Evolutionary conservation across 2,888 invertebrate species (phyloP).

Genomic region (Mythimna loreyi): DNA sequence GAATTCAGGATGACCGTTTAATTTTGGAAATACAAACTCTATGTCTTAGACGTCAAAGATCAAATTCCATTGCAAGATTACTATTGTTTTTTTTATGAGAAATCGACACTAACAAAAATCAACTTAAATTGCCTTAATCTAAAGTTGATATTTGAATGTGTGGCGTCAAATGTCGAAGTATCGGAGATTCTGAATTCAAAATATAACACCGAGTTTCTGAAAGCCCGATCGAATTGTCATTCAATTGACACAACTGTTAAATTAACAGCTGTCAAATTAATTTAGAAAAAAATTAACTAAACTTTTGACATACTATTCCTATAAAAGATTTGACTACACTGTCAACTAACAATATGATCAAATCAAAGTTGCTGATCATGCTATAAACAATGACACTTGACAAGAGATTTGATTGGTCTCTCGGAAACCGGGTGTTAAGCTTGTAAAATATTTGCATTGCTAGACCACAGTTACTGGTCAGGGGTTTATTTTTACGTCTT

Average conservation of each 20-base stretch:
- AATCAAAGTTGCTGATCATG: too few species aligned
- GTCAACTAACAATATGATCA: too few species aligned
- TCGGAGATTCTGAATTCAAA: slow-evolving; percentile 7
- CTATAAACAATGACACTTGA: too few species aligned
- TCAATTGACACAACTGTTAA: too few species aligned
- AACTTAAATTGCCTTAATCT: not conserved
- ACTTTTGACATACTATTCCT: too few species aligned
- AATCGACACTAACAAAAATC: not conserved
- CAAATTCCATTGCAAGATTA: not conserved
- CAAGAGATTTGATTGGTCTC: too few species aligned
- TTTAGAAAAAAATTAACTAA: too few species aligned
- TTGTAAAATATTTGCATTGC: slow-evolving; percentile 14
- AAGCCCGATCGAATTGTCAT: too few species aligned
- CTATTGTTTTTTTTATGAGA: not conserved
- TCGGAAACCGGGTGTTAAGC: too few species aligned
- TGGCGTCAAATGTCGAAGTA: not conserved
- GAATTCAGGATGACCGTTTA: not conserved
- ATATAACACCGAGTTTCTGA: too few species aligned
- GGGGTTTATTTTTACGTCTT: not conserved
- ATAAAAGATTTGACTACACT: too few species aligned
- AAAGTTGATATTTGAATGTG: not conserved
- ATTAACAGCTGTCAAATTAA: too few species aligned
- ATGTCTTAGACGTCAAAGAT: not conserved
- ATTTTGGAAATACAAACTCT: not conserved
- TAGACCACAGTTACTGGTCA: not conserved